Evolutionary conservation across 2,888 invertebrate species (phyloP).

Genomic region (Platynereis dumerilii): DNA sequence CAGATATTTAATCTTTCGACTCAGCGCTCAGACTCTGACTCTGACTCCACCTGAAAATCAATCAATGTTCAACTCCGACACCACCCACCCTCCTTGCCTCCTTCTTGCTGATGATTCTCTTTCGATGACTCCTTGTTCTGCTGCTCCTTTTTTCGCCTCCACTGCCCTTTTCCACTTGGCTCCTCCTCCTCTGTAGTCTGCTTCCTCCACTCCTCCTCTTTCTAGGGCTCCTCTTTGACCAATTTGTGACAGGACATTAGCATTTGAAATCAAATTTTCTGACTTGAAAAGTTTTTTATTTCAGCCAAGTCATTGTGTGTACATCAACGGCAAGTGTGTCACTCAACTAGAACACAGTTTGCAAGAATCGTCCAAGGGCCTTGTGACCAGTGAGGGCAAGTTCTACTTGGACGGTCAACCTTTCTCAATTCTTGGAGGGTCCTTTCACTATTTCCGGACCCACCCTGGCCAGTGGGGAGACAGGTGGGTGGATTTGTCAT

Average conservation of each 20-base stretch:
- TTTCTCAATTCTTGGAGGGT: conserved; percentile 34
- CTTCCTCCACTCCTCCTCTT: not conserved
- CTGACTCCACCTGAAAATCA: not conserved
- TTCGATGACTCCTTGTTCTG: not conserved
- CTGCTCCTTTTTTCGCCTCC: not conserved
- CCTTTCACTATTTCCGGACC: conserved; percentile 38
- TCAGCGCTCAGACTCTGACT: not conserved
- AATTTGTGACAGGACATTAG: no score
- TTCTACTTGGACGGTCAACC: conserved; percentile 34
- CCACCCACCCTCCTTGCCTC: not conserved
- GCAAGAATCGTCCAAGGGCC: conserved; percentile 12
- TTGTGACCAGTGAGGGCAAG: conserved; percentile 3
- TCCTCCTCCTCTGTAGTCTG: not conserved
- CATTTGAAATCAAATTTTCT: no score
- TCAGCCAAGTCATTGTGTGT: conserved; percentile 11
- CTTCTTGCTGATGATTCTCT: not conserved
- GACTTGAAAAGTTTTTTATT: no score
- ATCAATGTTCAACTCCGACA: not conserved
- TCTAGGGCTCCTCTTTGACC: no score
- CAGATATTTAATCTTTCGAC: no score
- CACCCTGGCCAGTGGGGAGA: conserved; percentile 35
- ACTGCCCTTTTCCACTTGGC: not conserved
- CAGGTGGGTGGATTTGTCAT: no score
- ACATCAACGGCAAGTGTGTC: conserved; percentile 21
- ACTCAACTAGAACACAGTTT: conserved; percentile 6